Evolutionary conservation across 2,888 invertebrate genomes (phyloP).

Genomic region (Diaprepes abbreviatus): DNA sequence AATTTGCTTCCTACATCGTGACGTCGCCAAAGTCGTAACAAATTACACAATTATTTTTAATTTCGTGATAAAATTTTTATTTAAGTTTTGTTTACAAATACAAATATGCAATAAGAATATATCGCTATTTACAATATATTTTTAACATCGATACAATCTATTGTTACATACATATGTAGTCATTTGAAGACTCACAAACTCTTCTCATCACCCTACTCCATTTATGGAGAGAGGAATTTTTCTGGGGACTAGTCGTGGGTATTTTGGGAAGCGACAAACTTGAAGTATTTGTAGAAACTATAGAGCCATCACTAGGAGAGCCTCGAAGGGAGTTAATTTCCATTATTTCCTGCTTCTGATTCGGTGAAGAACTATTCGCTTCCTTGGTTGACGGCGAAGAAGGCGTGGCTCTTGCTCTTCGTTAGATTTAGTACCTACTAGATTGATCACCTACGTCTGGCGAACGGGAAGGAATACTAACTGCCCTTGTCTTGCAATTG

Average conservation of each 20-base stretch:
- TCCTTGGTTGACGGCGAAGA: slow-evolving; percentile 26
- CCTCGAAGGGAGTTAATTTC: slow-evolving; percentile 11
- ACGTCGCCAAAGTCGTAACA: too few species aligned
- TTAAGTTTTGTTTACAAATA: too few species aligned
- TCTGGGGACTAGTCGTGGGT: slow-evolving; percentile 24
- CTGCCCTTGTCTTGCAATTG: slow-evolving; percentile 36
- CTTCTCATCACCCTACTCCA: too few species aligned
- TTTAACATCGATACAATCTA: too few species aligned
- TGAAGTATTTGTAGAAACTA: slow-evolving; percentile 52
- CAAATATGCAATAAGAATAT: too few species aligned
- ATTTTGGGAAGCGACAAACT: slow-evolving; percentile 54
- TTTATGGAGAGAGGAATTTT: slow-evolving; percentile 37
- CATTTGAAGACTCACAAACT: too few species aligned
- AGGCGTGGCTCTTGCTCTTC: slow-evolving; percentile 37
- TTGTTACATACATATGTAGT: too few species aligned
- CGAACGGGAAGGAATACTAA: slow-evolving; percentile 26
- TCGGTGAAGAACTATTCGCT: slow-evolving; percentile 41
- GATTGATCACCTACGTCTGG: slow-evolving; percentile 36
- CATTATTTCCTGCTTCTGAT: neutral
- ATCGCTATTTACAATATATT: too few species aligned
- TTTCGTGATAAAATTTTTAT: too few species aligned
- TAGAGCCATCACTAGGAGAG: slow-evolving; percentile 34
- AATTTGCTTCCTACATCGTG: too few species aligned
- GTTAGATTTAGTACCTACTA: slow-evolving; percentile 32
- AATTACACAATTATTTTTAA: too few species aligned